These are phyloP conservation scores for Tapirus indicus DNA, from an alignment of 2,797 vertebrate genomes.

Conservation along the genomic window DNA sequence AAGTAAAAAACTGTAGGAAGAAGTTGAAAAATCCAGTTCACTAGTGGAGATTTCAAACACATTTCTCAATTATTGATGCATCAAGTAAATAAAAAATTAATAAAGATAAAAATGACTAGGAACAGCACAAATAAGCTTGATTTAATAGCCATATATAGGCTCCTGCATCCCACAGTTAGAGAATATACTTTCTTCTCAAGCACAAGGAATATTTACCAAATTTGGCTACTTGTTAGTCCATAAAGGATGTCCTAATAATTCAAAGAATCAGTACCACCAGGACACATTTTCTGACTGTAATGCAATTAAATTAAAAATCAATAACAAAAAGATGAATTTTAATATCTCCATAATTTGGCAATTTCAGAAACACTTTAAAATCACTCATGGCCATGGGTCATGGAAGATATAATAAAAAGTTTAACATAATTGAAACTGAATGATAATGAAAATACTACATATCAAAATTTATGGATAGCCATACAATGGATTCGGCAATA, in stretches of 20 bases:
- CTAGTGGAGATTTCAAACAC: not conserved
- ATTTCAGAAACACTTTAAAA: not conserved
- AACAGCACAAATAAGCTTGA: not conserved
- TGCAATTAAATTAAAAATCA: not conserved
- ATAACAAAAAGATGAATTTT: not conserved
- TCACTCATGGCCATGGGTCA: not conserved
- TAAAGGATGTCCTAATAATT: not conserved
- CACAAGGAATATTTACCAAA: not conserved
- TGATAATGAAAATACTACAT: slow-evolving; percentile 15
- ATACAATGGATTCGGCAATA: not conserved
- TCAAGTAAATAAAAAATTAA: not conserved
- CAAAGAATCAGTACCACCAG: not conserved
- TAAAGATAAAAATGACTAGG: not conserved
- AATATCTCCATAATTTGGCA: not conserved
- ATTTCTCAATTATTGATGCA: not conserved
- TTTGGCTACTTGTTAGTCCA: not conserved
- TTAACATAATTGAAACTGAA: not conserved
- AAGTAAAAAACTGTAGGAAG: not conserved
- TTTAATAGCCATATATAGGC: not conserved
- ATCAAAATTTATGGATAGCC: not conserved
- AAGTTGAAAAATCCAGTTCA: not conserved
- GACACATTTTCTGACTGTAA: not conserved
- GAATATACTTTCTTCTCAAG: not conserved
- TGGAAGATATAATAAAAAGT: not conserved
- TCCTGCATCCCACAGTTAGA: not conserved